phyloP scores from a whole-genome alignment of 2,888 invertebrate genomes.

The Ditylenchus weischeri region DNA sequence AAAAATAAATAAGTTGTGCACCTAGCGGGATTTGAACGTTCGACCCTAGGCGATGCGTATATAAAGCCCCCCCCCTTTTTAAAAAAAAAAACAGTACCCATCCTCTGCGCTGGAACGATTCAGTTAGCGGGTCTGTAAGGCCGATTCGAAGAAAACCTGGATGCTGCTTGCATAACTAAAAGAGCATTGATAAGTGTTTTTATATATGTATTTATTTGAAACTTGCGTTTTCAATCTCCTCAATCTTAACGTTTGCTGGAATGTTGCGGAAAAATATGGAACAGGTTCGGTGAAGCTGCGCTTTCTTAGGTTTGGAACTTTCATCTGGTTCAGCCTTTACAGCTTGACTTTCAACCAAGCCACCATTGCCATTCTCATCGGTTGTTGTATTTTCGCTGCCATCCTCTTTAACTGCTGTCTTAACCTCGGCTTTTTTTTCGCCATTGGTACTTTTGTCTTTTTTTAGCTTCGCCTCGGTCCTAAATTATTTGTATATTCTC shows the following conservation, averaged over 20 bases:
- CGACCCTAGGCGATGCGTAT: no score
- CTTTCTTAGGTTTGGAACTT: slow-evolving; percentile 24
- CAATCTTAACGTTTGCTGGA: slow-evolving; percentile 89
- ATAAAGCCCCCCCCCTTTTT: no score
- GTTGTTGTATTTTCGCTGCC: slow-evolving; percentile 50
- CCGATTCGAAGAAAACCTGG: slow-evolving; percentile 91
- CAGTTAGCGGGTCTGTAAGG: slow-evolving; percentile 91
- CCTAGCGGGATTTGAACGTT: no score
- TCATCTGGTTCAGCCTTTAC: slow-evolving; percentile 19
- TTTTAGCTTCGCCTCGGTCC: slow-evolving; percentile 3
- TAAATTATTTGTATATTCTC: no score
- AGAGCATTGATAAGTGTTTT: slow-evolving; percentile 4
- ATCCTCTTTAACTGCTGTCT: slow-evolving; percentile 36
- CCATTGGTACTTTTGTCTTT: slow-evolving; percentile 38
- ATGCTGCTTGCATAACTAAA: slow-evolving; percentile 79
- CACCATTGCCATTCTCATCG: slow-evolving; percentile 14
- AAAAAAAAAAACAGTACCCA: slow-evolving; percentile 66
- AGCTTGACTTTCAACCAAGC: slow-evolving; percentile 17
- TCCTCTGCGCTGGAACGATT: slow-evolving; percentile 91
- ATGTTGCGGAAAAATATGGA: slow-evolving; percentile 94
- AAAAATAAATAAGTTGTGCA: no score
- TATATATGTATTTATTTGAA: background rate
- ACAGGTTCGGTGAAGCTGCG: slow-evolving; percentile 71
- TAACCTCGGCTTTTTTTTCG: slow-evolving; percentile 26
- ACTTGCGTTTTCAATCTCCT: slow-evolving; percentile 88